Conservation (phyloP, 2,113 vertebrate species). For the Circaetus gallicus region DNA sequence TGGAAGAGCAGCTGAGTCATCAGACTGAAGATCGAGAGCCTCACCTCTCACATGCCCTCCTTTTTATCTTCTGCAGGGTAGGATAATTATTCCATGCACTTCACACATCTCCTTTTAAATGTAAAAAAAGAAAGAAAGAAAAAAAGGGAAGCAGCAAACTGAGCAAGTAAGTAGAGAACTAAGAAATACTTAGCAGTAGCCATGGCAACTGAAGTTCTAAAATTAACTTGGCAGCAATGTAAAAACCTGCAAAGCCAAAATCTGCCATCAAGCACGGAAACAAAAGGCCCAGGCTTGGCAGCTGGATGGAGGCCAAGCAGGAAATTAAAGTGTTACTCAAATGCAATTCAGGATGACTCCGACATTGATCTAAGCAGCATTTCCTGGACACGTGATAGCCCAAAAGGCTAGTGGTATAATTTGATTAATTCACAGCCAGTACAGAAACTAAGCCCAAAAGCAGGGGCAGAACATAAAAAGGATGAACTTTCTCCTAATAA, state of each 20-base stretch:
- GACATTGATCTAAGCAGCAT: background rate
- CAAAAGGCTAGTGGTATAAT: background rate
- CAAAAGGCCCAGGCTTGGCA: constrained; percentile 1
- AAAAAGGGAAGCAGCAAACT: constrained; percentile 46
- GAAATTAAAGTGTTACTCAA: constrained; percentile 22
- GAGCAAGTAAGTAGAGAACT: constrained; percentile 63
- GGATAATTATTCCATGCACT: constrained; percentile 42
- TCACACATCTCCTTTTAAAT: constrained; percentile 25
- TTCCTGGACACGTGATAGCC: background rate
- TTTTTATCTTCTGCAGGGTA: background rate
- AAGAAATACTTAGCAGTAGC: constrained; percentile 56
- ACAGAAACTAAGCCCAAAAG: background rate
- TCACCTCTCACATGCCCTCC: background rate
- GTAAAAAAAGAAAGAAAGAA: background rate
- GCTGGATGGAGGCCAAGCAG: background rate
- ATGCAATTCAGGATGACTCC: background rate
- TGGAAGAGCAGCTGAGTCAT: background rate
- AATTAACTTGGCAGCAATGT: constrained; percentile 62
- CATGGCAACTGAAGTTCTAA: constrained; percentile 70
- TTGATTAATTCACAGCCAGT: background rate
- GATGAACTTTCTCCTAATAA: background rate
- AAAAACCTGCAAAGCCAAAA: constrained; percentile 40
- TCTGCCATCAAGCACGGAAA: background rate
- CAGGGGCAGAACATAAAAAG: background rate
- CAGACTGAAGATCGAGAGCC: constrained; percentile 1